Evolutionary conservation across 2,888 invertebrate species (phyloP).

Genomic region (Drosophila atroscutellata): DNA sequence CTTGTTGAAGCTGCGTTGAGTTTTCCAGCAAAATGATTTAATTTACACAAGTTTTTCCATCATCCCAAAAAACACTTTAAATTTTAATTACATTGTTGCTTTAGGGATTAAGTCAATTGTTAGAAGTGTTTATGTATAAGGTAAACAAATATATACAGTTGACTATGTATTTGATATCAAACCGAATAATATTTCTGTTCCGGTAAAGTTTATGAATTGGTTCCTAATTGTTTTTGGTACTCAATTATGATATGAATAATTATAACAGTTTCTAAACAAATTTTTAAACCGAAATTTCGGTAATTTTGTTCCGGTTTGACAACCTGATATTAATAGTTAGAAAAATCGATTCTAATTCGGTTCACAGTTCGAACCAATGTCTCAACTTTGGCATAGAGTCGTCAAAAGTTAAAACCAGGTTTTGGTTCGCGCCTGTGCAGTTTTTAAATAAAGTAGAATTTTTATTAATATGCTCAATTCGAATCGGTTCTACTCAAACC

Average conservation of each 20-base stretch:
- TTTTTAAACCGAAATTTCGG: background rate
- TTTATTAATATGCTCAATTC: background rate
- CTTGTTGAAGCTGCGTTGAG: conserved; percentile 36
- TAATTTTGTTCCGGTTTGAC: background rate
- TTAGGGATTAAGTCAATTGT: background rate
- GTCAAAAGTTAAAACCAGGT: background rate
- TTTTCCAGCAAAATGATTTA: conserved; percentile 66
- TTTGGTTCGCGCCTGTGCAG: background rate
- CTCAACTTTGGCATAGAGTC: background rate
- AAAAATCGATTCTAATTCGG: background rate
- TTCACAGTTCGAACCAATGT: background rate
- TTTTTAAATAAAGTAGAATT: background rate
- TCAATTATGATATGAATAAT: background rate
- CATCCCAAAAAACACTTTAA: background rate
- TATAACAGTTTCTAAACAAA: background rate
- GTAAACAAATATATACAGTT: background rate
- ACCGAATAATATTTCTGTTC: background rate
- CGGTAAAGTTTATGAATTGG: background rate
- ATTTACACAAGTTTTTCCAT: conserved; percentile 54
- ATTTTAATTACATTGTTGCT: background rate
- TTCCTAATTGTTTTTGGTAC: background rate
- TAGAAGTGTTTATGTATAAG: background rate
- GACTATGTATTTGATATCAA: background rate
- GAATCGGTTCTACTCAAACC: background rate
- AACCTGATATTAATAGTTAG: too few species aligned